Evolutionary conservation across 2,113 vertebrate species (phyloP), one percentile per base, ranked within the genome.

Genomic region (Columba livia): DNA sequence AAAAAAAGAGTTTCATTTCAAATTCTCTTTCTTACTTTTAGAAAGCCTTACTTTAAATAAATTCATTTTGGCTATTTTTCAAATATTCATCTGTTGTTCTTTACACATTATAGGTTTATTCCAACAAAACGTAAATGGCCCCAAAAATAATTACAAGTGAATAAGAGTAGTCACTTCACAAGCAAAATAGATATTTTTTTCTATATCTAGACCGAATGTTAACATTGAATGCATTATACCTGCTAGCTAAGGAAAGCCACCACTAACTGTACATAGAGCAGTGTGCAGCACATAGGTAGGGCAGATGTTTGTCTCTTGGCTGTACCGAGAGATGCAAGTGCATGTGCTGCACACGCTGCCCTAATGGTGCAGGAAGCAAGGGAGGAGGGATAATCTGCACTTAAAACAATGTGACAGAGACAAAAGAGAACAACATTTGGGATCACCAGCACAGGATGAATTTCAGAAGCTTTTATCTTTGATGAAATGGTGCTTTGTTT

Each of bases 391-490:
- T 86, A 89, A 84, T 90, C 65, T 81, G 47, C 26, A 5, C 69
- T 94, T 86, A 78, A 86, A 95, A 90, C n/a, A 38, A 47, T n/a
- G 64, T 67, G 82, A 31, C 61, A 58, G 72, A 67, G 82, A 92
- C 72, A 56, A 83, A 88, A 91, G 82, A 73, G 60, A 89, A 38
- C 50, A 77, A 67, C 3, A 0, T 51, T 81, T 71, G 75, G 69
- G 57, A 67, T 94, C 79, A 74, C 53, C 57, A 81, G 65, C 6
- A 3, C 4, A 72, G 57, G 60, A 93, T 88, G 90, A 84, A 84
- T 79, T 92, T 96, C 77, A 81, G 88, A 75, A 91, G 82, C 85
- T 95, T 95, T 96, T 90, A 31, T 90, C 79, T 94, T 85, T 74
- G 83, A 90, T 90, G 36, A 96, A 94, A 92, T 88, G 65, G 47